Evolutionary conservation across 2,888 invertebrate species (phyloP).

Genomic region (Tiliacea aurago): DNA sequence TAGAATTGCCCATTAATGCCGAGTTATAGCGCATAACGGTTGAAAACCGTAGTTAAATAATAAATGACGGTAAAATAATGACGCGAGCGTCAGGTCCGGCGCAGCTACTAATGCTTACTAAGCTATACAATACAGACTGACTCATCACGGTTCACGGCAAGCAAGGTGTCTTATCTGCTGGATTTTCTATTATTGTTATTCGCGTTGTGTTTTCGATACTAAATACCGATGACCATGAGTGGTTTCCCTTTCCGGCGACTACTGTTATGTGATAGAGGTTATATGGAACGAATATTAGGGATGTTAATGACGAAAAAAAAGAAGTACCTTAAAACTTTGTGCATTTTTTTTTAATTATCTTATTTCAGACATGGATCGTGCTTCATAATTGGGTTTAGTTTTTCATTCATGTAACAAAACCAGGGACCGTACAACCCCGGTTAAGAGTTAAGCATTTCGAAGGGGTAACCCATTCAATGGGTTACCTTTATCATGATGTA

Average conservation of each 20-base stretch:
- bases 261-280: slow-evolving; percentile 31
- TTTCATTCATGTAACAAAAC: slow-evolving; percentile 19
- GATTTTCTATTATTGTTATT: slow-evolving; percentile 72
- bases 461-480: too few relatives aligned
- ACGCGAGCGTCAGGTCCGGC: slow-evolving; percentile 77
- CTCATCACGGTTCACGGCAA: slow-evolving; percentile 73
- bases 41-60: slow-evolving; percentile 65
- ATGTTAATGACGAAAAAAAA: not conserved
- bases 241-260: slow-evolving; percentile 60
- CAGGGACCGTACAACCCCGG: too few relatives aligned
- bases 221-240: slow-evolving; percentile 69
- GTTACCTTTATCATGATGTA: too few relatives aligned
- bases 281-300: not conserved
- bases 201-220: slow-evolving; percentile 71
- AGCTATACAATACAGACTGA: slow-evolving; percentile 77
- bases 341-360: not conserved
- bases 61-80: slow-evolving; percentile 68
- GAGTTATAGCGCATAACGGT: slow-evolving; percentile 81
- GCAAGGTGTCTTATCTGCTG: slow-evolving; percentile 86
- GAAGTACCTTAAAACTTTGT: accelerated
- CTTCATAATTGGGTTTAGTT: slow-evolving; percentile 7
- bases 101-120: slow-evolving; percentile 83
- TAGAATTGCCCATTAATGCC: slow-evolving; percentile 83
- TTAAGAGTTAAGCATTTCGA: too few relatives aligned
- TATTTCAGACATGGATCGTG: not conserved